A percentile compares a stretch with the other conserved stretches of the same genome.
Evolutionary conservation across 23 tunicate species (phyloP).

Genomic region (Diplosoma virens): DNA sequence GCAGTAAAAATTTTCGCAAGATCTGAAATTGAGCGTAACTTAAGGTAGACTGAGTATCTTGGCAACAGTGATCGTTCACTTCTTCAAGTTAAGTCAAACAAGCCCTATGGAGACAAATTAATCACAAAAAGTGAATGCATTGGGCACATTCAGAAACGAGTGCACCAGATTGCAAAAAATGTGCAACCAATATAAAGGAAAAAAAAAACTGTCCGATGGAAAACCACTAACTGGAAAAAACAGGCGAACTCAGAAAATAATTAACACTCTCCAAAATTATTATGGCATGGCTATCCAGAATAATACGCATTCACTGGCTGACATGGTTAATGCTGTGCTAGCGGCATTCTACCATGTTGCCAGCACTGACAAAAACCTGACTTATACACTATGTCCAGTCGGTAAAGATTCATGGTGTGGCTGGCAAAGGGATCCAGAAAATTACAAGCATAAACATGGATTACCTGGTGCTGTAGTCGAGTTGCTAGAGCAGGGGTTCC

Average conservation of each 20-base stretch:
- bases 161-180: not conserved
- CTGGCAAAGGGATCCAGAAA: not conserved
- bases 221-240: slow-evolving; percentile 7
- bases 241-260: not conserved
- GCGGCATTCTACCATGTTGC: not conserved
- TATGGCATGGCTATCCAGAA: not conserved
- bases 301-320: not conserved
- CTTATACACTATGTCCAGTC: not conserved
- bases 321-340: not conserved
- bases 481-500: not conserved
- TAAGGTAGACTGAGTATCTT: not conserved
- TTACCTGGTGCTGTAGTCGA: not conserved
- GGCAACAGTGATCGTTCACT: not conserved
- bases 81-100: not conserved
- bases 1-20: not conserved
- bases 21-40: not conserved
- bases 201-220: not conserved
- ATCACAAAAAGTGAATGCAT: not conserved
- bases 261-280: not conserved
- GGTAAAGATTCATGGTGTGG: slow-evolving; percentile 10
- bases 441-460: not conserved
- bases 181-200: not conserved
- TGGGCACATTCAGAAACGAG: slow-evolving; percentile 2
- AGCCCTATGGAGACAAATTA: not conserved
- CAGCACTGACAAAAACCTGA: not conserved